Evolutionary conservation across 2,113 vertebrate species (phyloP).

Genomic region (Hydrochoerus hydrochaeris): DNA sequence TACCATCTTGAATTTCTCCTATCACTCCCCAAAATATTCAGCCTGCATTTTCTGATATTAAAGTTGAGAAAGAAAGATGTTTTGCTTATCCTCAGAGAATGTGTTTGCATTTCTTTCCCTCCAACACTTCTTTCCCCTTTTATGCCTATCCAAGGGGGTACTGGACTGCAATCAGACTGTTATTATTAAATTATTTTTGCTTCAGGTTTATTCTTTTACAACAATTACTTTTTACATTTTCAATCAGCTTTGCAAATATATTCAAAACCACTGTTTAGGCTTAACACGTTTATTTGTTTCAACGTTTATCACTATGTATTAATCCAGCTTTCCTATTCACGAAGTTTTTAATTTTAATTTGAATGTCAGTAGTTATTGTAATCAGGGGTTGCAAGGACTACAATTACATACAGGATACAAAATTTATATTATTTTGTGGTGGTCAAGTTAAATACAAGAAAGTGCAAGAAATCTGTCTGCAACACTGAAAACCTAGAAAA

Average conservation of each 20-base stretch:
- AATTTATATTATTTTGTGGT: no score
- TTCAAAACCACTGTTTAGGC: not conserved
- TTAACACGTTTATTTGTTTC: not conserved
- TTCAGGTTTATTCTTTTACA: not conserved
- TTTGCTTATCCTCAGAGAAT: not conserved
- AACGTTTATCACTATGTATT: not conserved
- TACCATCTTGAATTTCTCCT: not conserved
- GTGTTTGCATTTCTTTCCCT: not conserved
- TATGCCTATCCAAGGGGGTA: not conserved
- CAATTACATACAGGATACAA: no score
- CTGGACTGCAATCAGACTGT: not conserved
- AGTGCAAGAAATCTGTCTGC: no score
- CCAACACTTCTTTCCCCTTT: accelerated
- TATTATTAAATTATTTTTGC: conserved; percentile 11
- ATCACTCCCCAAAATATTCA: conserved; percentile 26
- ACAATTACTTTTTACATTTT: not conserved
- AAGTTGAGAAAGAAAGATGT: not conserved
- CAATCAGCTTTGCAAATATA: conserved; percentile 22
- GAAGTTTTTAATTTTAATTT: conserved; percentile 28
- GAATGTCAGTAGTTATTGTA: not conserved
- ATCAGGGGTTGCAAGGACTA: no score
- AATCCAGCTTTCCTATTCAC: not conserved
- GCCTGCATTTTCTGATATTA: conserved; percentile 6
- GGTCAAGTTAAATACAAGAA: no score
- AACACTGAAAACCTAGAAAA: no score